Base-by-base conservation (phyloP, 1,140 invertebrate species). In the Lasioglossum albipes region DNA sequence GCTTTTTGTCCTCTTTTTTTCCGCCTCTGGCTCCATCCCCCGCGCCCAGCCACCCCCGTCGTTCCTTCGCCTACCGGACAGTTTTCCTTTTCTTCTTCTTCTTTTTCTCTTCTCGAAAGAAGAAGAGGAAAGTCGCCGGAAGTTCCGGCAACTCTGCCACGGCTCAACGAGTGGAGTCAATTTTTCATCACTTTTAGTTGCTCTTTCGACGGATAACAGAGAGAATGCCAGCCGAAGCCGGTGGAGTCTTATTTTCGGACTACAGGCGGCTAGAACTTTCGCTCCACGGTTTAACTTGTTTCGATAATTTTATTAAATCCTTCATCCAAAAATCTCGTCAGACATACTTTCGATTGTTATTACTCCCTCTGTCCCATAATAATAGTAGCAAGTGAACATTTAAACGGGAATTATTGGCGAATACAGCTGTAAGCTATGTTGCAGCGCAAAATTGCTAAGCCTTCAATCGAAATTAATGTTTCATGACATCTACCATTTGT, bases 121-220 rank as follows among this genome's bases (percentile, higher is more conserved):
- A 86, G 75, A 84, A 84, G 75, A 81, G 76, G 81, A 79, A 87
- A 89, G 85, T 89, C 86, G 80, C 67, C 80, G 64, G 75, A 91
- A 91, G 84, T 90, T 91, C 68, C 72, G 74, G 81, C 81, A 91
- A 91, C 87, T 91, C 80, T 77, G 75, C 74, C 75, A 73, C 78
- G 72, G 84, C 80, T 88, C 81, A 83, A 86, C 87, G 84, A 90
- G 84, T 81, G 49, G 77, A 91, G 90, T 90, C 90, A 90, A 88
- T 91, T 91, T 91, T 90, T 91, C 90, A 90, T 91, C 84, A 83
- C 85, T 87, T 86, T 88, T 82, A 89, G 85, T 86, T 84, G 84
- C 81, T 86, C 75, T 86, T 86, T 86, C 64, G 78, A 84, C 64
- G 85, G 80, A 87, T 89, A 89, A 88, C 88, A 79, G 85, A 79